phyloP scores from a whole-genome alignment of 1,140 invertebrate genomes.

The Macrobrachium nipponense region DNA sequence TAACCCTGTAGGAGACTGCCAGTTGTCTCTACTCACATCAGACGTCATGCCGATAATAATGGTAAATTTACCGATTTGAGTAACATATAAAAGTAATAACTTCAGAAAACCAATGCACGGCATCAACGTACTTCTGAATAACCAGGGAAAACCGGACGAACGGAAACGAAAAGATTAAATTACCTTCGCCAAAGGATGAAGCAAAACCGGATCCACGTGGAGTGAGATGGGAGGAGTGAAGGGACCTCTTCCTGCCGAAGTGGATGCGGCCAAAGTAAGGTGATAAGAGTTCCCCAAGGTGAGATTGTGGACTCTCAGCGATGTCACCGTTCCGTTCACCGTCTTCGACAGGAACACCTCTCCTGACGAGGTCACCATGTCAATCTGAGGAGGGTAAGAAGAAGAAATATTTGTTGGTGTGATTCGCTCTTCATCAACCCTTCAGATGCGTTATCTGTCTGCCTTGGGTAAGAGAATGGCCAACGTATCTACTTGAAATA shows the following conservation, averaged over 20 bases:
- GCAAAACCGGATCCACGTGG: slow-evolving; percentile 59
- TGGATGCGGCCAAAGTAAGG: slow-evolving; percentile 56
- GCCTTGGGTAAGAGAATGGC: background rate
- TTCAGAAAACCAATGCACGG: background rate
- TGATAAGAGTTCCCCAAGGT: slow-evolving; percentile 56
- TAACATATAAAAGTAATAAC: too few species aligned
- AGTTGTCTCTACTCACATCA: too few species aligned
- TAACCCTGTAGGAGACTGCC: too few species aligned
- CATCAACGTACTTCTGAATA: background rate
- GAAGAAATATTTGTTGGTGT: background rate
- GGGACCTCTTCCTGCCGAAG: slow-evolving; percentile 52
- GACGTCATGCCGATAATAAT: too few species aligned
- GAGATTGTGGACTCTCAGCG: slow-evolving; percentile 48
- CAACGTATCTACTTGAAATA: background rate
- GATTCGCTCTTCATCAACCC: too few species aligned
- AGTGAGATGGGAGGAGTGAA: slow-evolving; percentile 57
- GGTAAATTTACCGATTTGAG: too few species aligned
- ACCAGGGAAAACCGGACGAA: background rate
- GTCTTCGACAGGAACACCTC: slow-evolving; percentile 42
- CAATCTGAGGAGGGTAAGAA: slow-evolving; percentile 30
- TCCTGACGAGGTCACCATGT: slow-evolving; percentile 43
- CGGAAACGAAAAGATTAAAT: background rate
- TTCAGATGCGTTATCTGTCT: background rate
- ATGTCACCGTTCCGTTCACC: slow-evolving; percentile 33
- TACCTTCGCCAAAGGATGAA: slow-evolving; percentile 62